Evolutionary conservation across 2,797 vertebrate species (phyloP), one percentile per base, ranked within the genome.

Genomic region (Sardinella longiceps): DNA sequence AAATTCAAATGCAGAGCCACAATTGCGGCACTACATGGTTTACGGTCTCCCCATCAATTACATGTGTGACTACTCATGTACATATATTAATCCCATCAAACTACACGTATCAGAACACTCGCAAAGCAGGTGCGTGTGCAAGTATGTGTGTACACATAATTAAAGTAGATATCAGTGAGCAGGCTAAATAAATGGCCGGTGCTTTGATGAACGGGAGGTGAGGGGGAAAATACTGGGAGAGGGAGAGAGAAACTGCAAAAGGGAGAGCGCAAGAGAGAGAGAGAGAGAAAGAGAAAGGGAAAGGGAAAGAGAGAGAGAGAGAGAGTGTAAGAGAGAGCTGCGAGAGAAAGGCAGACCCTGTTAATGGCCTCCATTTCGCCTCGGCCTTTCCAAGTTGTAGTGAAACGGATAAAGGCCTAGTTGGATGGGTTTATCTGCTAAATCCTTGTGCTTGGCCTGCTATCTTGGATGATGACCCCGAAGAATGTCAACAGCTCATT

Each of bases 401-500:
- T 92, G 94, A 95, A 96, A 95, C 92, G 93, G 94, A 95, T 95
- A 95, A 94, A 94, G 94, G 94, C 95, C 94, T 96, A 95, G 94
- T 92, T 91, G 95, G 94, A 95, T 93, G 93, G 95, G 92, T 96
- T 97, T 96, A 97, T 97, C 95, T 94, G 89, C 91, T 95, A 95
- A 96, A 96, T 96, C 96, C 96, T 95, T 95, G 95, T 93, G 94
- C 95, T 90, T 95, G 95, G 95, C 94, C 93, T 93, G 90, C 95
- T 95, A 96, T 97, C 96, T 94, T 53, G 86, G 94, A 97, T 95
- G 95, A 96, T 96, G 96, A 97, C 95, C 96, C 95, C 95, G 94
- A 97, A 97, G 96, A 96, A 97, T 97, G 96, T 97, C 97, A 97
- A 97, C 96, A 96, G 96, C 96, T 97, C 96, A 96, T 98, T 97